phyloP scores from a whole-genome alignment of 1,140 invertebrate species.

The Venustaconcha ellipsiformis region DNA sequence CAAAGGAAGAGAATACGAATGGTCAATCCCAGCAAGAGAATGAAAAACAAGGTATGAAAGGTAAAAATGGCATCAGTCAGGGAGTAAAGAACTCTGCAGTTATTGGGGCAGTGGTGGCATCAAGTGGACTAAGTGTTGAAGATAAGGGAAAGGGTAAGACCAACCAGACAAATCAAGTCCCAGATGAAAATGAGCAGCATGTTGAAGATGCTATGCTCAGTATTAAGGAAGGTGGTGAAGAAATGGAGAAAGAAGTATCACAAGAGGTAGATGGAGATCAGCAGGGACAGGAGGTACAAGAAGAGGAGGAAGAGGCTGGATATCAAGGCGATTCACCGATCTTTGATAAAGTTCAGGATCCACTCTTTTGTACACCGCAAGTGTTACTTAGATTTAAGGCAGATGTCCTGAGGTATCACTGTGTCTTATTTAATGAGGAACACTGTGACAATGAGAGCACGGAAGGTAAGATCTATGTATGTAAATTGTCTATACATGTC shows the following conservation, averaged over 20 bases:
- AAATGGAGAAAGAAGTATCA: neutral
- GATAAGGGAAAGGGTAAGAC: too few species aligned
- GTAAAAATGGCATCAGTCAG: too few species aligned
- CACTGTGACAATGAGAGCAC: constrained; percentile 59
- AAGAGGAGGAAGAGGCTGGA: constrained; percentile 1
- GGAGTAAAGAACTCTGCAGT: too few species aligned
- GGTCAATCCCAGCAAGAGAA: too few species aligned
- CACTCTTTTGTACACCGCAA: constrained; percentile 39
- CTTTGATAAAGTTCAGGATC: constrained; percentile 5
- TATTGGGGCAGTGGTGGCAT: too few species aligned
- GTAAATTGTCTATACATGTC: too few species aligned
- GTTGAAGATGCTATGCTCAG: too few species aligned
- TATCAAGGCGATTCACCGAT: neutral
- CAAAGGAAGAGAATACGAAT: too few species aligned
- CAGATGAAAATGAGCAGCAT: too few species aligned
- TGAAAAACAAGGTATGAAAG: too few species aligned
- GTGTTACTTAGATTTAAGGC: constrained; percentile 73
- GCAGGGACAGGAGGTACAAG: neutral
- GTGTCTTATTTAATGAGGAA: constrained; percentile 73
- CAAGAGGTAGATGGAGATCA: neutral
- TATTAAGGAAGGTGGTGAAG: neutral
- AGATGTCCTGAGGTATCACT: constrained; percentile 81
- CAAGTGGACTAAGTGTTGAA: too few species aligned
- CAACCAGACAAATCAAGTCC: too few species aligned
- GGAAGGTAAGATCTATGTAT: constrained; percentile 23